These are phyloP conservation scores for Steatocranus sp. DNA, from an alignment of 2,797 vertebrate species.

Conservation along the genomic window DNA sequence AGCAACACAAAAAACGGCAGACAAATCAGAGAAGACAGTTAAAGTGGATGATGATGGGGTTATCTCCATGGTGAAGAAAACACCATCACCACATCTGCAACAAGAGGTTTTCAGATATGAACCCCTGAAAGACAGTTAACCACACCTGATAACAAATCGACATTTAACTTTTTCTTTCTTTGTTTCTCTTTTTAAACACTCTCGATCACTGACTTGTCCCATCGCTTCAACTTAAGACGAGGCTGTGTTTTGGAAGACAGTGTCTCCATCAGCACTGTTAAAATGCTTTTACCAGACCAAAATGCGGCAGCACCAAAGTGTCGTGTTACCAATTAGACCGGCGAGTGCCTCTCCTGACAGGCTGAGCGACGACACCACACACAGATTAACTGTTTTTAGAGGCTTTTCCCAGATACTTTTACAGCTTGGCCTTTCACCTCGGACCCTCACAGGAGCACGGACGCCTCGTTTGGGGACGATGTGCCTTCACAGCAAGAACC, in stretches of 20 bases:
- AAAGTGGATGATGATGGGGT: background rate
- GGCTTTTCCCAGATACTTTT: conserved; percentile 64
- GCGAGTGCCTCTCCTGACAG: conserved; percentile 31
- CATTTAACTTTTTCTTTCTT: background rate
- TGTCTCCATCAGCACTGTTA: background rate
- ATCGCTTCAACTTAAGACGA: background rate
- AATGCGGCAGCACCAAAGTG: conserved; percentile 47
- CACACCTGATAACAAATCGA: background rate
- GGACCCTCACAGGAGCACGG: conserved; percentile 25
- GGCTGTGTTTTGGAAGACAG: conserved; percentile 3
- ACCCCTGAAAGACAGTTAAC: background rate
- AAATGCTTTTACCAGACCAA: conserved; percentile 68
- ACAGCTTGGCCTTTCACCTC: conserved; percentile 60
- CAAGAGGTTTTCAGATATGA: background rate
- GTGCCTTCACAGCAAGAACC: background rate
- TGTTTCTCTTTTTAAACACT: background rate
- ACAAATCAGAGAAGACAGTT: background rate
- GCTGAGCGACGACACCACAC: conserved; percentile 47
- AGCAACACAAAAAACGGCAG: background rate
- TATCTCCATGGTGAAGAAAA: background rate
- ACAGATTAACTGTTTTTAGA: conserved; percentile 56
- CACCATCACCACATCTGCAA: background rate
- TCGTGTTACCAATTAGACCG: conserved; percentile 72
- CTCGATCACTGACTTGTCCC: background rate
- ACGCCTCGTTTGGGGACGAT: conserved; percentile 40